Percentiles rank a stretch among this genome's conserved stretches.
Evolutionary conservation across 2,888 invertebrate genomes (phyloP).

Genomic region (Notodonta ziczac): DNA sequence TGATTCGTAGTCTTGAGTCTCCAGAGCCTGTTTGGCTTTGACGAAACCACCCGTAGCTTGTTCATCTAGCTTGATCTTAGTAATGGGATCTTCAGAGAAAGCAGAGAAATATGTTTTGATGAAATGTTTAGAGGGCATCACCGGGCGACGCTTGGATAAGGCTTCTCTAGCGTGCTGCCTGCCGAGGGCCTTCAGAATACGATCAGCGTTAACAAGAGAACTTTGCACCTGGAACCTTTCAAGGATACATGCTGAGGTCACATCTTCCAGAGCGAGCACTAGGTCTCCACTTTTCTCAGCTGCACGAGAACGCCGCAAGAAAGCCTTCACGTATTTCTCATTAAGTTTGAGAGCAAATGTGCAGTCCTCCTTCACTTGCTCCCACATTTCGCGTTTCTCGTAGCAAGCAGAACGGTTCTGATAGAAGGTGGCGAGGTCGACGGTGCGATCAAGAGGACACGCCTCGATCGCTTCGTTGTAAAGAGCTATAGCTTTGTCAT

Average conservation of each 20-base stretch:
- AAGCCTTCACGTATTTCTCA: conserved; percentile 94
- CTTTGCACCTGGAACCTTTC: conserved; percentile 94
- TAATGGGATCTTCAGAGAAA: conserved; percentile 94
- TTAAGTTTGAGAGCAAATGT: conserved; percentile 93
- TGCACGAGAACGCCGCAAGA: conserved; percentile 92
- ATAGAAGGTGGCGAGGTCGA: conserved; percentile 95
- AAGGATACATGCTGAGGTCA: conserved; percentile 95
- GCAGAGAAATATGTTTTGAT: conserved; percentile 94
- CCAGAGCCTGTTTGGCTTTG: conserved; percentile 89
- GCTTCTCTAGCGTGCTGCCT: conserved; percentile 90
- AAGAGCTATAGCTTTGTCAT: conserved; percentile 93
- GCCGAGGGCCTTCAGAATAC: conserved; percentile 93
- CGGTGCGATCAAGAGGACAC: conserved; percentile 89
- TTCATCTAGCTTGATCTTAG: conserved; percentile 78
- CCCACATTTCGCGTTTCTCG: conserved; percentile 94
- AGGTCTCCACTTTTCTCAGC: conserved; percentile 92
- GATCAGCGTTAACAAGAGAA: conserved; percentile 93
- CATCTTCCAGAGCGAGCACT: conserved; percentile 93
- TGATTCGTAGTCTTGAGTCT: conserved; percentile 89
- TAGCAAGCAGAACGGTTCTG: conserved; percentile 98
- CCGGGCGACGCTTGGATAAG: conserved; percentile 87
- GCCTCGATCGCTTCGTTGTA: conserved; percentile 97
- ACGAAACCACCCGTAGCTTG: conserved; percentile 85
- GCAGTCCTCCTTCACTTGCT: conserved; percentile 94
- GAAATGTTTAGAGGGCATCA: conserved; percentile 94